Base-by-base conservation (phyloP, 1,140 invertebrate species). In the Littorina saxatilis region DNA sequence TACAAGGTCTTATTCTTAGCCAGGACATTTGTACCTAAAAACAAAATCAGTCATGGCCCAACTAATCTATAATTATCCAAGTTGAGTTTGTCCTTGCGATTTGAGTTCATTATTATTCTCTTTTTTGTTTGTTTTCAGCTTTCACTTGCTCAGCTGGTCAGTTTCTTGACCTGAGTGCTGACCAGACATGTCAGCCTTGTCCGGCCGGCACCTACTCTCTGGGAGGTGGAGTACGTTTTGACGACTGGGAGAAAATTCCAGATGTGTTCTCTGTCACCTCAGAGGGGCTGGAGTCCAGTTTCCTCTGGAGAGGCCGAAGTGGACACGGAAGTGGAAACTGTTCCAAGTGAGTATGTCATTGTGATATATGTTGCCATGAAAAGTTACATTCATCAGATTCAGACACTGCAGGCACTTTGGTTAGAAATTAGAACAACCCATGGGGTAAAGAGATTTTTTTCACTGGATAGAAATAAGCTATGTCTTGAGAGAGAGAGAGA, bases 141-240 rank as follows among this genome's bases (percentile, higher is more conserved):
- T 94, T 91, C 82, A 93, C 93, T 2, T 94, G 94, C 87, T 90
- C 92, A 13, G 86, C 92, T 66, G 94, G 94, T 0, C 89, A 92
- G 63, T 94, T 92, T 86, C 91, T 94, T 78, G 90, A 92, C 78
- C 84, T 92, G 37, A 52, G 92, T 91, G 87, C 85, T 87, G 81
- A 91, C 20, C 89, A 94, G 73, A 88, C 92, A 58, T 94, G 94
- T 86, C 85, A 92, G 40, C 83, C 87, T 5, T 94, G 94, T 85
- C 91, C 91, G 20, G 85, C 92, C 20, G 94, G 94, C 7, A 93
- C 93, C 17, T 94, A 93, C 87, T 94, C 94, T 15, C 85, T 94
- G 15, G 94, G 94, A 0, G 94, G 93, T 35, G 94, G 93, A 4
- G 88, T 93, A 13, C 88, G 92, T 20, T 94, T 92, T 87, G 93